Conservation (phyloP, 2,888 invertebrate species). For the Aproaerema taeniolella region DNA sequence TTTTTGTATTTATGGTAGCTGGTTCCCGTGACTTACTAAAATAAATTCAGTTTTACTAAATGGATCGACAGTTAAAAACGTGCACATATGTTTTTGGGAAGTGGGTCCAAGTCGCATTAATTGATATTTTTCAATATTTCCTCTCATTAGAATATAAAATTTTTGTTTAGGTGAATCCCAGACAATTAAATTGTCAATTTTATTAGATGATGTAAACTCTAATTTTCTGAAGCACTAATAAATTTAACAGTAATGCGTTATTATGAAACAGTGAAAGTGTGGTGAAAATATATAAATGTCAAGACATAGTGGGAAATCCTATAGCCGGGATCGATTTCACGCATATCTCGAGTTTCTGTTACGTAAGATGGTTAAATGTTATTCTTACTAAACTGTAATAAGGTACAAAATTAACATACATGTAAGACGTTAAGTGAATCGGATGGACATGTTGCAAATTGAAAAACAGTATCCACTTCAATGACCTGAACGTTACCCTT, state of each 20-base stretch:
- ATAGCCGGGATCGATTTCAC: slow-evolving; percentile 31
- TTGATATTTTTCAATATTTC: too few species aligned
- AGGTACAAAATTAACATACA: slow-evolving; percentile 14
- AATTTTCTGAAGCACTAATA: neutral
- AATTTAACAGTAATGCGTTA: neutral
- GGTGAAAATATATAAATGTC: slow-evolving; percentile 25
- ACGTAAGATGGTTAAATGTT: slow-evolving; percentile 20
- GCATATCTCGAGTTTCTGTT: slow-evolving; percentile 23
- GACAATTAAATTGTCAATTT: too few species aligned
- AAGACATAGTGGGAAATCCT: slow-evolving; percentile 24
- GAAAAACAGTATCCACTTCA: slow-evolving; percentile 27
- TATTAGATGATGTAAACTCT: too few species aligned
- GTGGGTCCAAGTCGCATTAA: too few species aligned
- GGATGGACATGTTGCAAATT: slow-evolving; percentile 31
- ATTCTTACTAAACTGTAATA: slow-evolving; percentile 22
- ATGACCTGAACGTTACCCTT: slow-evolving; percentile 18
- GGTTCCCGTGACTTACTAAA: too few species aligned
- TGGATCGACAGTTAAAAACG: too few species aligned
- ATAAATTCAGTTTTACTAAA: too few species aligned
- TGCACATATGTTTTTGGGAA: too few species aligned
- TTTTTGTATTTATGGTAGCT: too few species aligned
- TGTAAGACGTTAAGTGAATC: neutral
- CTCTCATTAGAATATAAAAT: too few species aligned
- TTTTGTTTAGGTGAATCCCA: too few species aligned
- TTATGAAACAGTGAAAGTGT: slow-evolving; percentile 21